These are phyloP conservation scores for Pardalotus punctatus DNA, from an alignment of 2,113 vertebrate genomes.

Conservation along the genomic window DNA sequence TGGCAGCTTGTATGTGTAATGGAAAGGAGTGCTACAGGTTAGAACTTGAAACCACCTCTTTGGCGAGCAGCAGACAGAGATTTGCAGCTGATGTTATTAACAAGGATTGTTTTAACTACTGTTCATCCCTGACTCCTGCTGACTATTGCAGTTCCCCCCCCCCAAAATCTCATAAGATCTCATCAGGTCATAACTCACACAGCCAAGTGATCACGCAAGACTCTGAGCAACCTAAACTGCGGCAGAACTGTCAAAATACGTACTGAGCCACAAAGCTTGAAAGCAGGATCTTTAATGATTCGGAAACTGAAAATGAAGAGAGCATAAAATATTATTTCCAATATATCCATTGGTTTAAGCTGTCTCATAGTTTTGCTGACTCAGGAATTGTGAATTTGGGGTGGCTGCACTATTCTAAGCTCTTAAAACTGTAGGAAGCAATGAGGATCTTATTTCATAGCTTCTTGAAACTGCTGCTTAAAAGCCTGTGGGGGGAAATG, in stretches of 20 bases:
- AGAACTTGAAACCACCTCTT: slow-evolving; percentile 23
- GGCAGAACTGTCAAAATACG: not conserved
- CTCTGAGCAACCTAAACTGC: not conserved
- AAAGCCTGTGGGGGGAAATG: not conserved
- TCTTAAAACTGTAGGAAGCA: not conserved
- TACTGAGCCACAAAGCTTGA: not conserved
- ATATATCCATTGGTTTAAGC: not conserved
- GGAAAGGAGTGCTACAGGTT: slow-evolving; percentile 10
- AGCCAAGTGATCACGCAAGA: not conserved
- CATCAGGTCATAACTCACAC: not conserved
- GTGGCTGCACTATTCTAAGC: not conserved
- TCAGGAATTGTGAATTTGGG: not conserved
- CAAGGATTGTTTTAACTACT: not conserved
- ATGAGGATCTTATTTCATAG: not conserved
- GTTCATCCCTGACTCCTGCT: not conserved
- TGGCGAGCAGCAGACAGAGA: not conserved
- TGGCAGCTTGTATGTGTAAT: not conserved
- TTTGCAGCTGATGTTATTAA: not conserved
- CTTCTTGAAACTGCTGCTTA: not conserved
- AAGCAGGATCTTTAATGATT: not conserved
- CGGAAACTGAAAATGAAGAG: not conserved
- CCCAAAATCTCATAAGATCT: not conserved
- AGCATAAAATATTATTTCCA: not conserved
- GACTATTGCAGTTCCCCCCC: not conserved
- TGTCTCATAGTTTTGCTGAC: not conserved